Evolutionary conservation across 2,888 invertebrate genomes (phyloP), one percentile per base, ranked within the genome.

Genomic region (Odontothrips loti): DNA sequence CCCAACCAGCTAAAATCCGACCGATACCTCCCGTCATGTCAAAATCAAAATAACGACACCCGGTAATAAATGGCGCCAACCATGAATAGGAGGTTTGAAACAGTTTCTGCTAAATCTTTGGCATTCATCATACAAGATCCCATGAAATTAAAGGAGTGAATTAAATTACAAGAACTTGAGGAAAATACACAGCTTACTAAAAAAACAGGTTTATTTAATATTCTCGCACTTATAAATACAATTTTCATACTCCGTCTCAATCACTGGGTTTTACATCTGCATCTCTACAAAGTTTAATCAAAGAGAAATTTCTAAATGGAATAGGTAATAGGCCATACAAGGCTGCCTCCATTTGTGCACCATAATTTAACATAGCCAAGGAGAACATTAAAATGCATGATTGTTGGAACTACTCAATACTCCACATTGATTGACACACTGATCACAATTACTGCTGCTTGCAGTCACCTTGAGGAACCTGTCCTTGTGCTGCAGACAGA

Each of bases 381-480:
- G 23, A 12, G 12, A 75, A 58, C 58, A 58, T 75, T 27, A 75
- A 75, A 75, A 75, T 75, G 68, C 68, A 75, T 27, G 68, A 58
- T 27, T 75, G 68, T 75, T 75, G 68, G 10, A 23, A 27, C 27
- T 27, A 75, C 27, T 23, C 68, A 8, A 75, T 4, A 27, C 27
- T 27, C 27, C 68, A 75, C 68, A 75, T 23, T 27, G 68, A n/a
- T 75, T 27, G 12, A 27, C 68, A 23, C 68, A 15, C 15, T 15
- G 6, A 75, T 27, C 12, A 8, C 8, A n/a, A 47, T 80, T 82
- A 82, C 82, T 82, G 82, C 48, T 82, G 82, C 34, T 82, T 81
- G 79, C 82, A 82, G 17, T 82, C 82, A 0, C 81, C 79, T 81
- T 82, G 29, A 63, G 80, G 82, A 80, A 27, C 80, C 80, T 81